Conservation (phyloP, 2,888 invertebrate species). For the Drosophila paramelanica region DNA sequence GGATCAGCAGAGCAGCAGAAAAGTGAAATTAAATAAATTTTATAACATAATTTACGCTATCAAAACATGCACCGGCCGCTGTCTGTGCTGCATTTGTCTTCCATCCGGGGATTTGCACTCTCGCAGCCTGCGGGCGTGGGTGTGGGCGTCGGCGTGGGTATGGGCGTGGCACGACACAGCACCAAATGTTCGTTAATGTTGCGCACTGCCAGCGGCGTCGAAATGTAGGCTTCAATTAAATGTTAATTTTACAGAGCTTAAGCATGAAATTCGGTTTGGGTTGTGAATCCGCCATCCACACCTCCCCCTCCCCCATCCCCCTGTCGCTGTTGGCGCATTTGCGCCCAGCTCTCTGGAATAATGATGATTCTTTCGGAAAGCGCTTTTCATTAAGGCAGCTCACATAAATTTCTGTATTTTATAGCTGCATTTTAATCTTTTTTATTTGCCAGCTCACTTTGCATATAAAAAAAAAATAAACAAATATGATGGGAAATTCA, state of each 20-base stretch:
- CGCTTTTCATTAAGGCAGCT: constrained; percentile 68
- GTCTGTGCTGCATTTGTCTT: constrained; percentile 51
- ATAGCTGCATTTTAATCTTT: constrained; percentile 69
- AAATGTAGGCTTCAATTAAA: constrained; percentile 79
- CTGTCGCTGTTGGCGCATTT: not conserved
- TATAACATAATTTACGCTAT: constrained; percentile 81
- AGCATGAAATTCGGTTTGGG: constrained; percentile 69
- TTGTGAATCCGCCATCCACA: not conserved
- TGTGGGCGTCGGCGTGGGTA: not conserved
- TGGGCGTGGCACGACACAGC: constrained; percentile 3
- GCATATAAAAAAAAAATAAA: constrained; percentile 3
- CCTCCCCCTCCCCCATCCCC: not conserved
- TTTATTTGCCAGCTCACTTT: constrained; percentile 50
- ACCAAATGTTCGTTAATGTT: constrained; percentile 47
- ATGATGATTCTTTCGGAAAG: constrained; percentile 16
- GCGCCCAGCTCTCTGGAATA: constrained; percentile 4
- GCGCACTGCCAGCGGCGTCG: constrained; percentile 47
- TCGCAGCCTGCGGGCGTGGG: not conserved
- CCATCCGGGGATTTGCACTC: constrained; percentile 48
- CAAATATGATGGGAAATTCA: not conserved
- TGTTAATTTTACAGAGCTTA: constrained; percentile 81
- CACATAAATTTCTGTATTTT: constrained; percentile 69
- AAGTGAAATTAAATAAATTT: constrained; percentile 80
- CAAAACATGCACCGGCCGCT: constrained; percentile 68
- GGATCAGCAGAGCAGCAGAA: constrained; percentile 51